These are phyloP conservation scores for Chiridota heheva DNA, from an alignment of 35 echinoderm and acorn worm genomes.

Conservation along the genomic window DNA sequence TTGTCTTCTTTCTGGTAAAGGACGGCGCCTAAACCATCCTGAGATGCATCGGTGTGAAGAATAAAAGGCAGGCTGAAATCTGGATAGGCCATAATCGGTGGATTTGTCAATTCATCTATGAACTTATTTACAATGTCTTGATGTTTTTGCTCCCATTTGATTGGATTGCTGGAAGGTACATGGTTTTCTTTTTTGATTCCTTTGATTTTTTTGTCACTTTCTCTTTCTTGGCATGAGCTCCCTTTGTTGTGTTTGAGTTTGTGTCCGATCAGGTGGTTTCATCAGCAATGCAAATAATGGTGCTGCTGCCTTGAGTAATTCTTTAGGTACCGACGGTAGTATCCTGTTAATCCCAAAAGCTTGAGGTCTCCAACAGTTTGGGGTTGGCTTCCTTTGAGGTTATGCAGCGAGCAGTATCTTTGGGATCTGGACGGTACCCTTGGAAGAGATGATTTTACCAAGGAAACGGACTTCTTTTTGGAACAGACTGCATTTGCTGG, in stretches of 20 bases:
- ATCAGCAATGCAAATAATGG: conserved; percentile 44
- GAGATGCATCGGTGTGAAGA: conserved; percentile 70
- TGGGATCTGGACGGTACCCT: conserved; percentile 40
- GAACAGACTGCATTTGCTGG: conserved; percentile 53
- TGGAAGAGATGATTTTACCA: conserved; percentile 47
- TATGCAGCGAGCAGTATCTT: conserved; percentile 34
- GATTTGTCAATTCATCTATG: conserved; percentile 46
- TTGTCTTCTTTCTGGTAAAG: conserved; percentile 58
- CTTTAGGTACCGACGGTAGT: conserved; percentile 45
- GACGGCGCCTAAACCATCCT: conserved; percentile 67
- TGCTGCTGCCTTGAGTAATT: conserved; percentile 49
- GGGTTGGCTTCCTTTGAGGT: conserved; percentile 42
- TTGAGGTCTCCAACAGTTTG: conserved; percentile 49
- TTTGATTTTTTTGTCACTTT: not conserved
- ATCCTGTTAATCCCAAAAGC: conserved; percentile 51
- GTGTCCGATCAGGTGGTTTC: not conserved
- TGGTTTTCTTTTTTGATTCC: too few relatives aligned
- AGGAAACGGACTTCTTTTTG: conserved; percentile 38
- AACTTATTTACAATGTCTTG: conserved; percentile 38
- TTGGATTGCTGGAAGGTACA: conserved; percentile 27
- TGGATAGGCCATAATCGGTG: conserved; percentile 65
- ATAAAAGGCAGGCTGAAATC: conserved; percentile 54
- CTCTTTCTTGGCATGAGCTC: too few relatives aligned
- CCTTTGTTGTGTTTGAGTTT: not conserved
- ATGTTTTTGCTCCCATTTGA: conserved; percentile 41